Percentiles rank a stretch among this genome's conserved stretches.
Conservation (phyloP, 2,888 invertebrate species). For the Microdon myrmicae region DNA sequence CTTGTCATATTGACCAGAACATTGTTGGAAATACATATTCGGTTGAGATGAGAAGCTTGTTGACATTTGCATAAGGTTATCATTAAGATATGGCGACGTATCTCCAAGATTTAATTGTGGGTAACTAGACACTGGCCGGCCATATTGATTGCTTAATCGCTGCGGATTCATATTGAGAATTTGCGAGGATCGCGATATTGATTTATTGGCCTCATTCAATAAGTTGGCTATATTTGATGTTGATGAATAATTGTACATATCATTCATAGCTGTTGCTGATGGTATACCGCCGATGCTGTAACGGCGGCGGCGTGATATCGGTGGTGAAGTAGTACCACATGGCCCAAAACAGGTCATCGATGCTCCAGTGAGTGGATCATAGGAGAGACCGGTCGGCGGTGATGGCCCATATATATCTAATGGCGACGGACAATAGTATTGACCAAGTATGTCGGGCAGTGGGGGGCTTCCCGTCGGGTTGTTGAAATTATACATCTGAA, state of each 20-base stretch:
- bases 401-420: constrained; percentile 61
- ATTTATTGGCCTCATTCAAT: constrained; percentile 67
- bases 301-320: constrained; percentile 62
- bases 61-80: constrained; percentile 67
- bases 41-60: constrained; percentile 66
- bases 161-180: constrained; percentile 64
- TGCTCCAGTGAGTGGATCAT: constrained; percentile 58
- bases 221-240: constrained; percentile 66
- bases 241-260: constrained; percentile 64
- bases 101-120: constrained; percentile 64
- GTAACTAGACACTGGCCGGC: constrained; percentile 64
- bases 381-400: constrained; percentile 56
- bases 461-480: constrained; percentile 65
- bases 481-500: constrained; percentile 68
- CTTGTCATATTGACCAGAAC: constrained; percentile 54
- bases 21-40: constrained; percentile 66
- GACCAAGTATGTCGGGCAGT: constrained; percentile 66
- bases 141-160: constrained; percentile 61
- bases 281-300: constrained; percentile 67
- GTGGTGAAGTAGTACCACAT: constrained; percentile 58
- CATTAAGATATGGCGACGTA: constrained; percentile 64
- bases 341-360: constrained; percentile 41
- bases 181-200: constrained; percentile 67
- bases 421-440: constrained; percentile 59
- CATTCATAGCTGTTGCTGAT: constrained; percentile 65